These are phyloP conservation scores for Aphelinus atriplicis DNA, from an alignment of 1,140 invertebrate species.

Conservation along the genomic window DNA sequence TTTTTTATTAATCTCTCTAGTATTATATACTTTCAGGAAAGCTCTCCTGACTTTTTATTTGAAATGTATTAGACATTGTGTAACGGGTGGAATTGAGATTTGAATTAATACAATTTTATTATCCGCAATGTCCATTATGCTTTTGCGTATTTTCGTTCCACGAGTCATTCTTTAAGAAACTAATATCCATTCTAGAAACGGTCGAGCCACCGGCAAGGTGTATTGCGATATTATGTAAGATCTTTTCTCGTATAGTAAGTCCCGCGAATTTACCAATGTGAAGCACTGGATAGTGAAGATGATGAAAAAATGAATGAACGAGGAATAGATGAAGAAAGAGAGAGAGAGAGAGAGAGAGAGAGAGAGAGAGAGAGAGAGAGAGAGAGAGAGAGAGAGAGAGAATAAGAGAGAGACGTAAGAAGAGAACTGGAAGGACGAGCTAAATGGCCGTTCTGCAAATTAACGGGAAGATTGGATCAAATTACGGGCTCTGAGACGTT, in stretches of 20 bases:
- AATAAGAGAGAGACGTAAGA: background rate
- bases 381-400: background rate
- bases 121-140: background rate
- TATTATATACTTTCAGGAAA: too few species aligned
- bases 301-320: background rate
- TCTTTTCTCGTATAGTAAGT: too few species aligned
- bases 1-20: too few species aligned
- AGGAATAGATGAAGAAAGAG: too few species aligned
- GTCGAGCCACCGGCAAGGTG: too few species aligned
- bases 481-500: conserved; percentile 25
- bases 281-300: background rate
- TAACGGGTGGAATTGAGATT: too few species aligned
- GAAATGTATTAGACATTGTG: too few species aligned
- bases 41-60: too few species aligned
- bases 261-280: background rate
- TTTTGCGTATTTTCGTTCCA: background rate
- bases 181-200: background rate
- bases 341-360: background rate
- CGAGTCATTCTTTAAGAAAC: background rate
- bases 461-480: conserved; percentile 35
- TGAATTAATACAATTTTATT: too few species aligned
- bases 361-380: background rate
- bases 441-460: conserved; percentile 35
- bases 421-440: conserved; percentile 9
- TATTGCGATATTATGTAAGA: too few species aligned